Evolutionary conservation across 2,797 vertebrate species (phyloP), one percentile per base, ranked within the genome.

Genomic region (Chaunax sp.): DNA sequence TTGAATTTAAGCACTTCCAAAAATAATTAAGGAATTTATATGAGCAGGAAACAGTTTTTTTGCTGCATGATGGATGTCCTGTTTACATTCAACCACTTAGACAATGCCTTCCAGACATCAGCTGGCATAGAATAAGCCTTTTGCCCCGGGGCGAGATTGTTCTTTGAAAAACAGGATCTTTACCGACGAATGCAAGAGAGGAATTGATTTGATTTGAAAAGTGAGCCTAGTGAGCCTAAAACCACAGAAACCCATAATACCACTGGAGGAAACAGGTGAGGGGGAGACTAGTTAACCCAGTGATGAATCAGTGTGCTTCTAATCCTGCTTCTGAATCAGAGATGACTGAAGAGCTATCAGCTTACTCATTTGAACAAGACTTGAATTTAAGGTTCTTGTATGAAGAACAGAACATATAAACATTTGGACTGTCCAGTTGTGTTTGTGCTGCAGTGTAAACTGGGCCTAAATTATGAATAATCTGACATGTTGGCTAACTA

Each of bases 191-290:
- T 69, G 74, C 35, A 38, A 61, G 52, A 74, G 35, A 38, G 75
- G 78, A 68, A 80, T 87, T 54, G 75, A 79, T 83, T 83, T 79
- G 41, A 85, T 78, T 85, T 30, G 65, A 75, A 83, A 81, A 78
- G 71, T 18, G 23, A 82, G 78, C 55, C n/a, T n/a, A n/a, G n/a
- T 87, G 87, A 30, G 9, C 5, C 28, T n/a, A 78, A 89, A 94
- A 84, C 87, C 87, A 88, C 87, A 91, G 78, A 77, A 43, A 79
- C 85, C 87, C 75, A 71, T 60, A 51, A 76, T 69, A 69, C 83
- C 83, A 85, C 83, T 75, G 78, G 83, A 90, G 91, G 90, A 95
- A 93, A 90, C 86, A 93, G 92, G 87, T 90, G 88, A 89, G 83
- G 40, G 77, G 83, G 87, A 93, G 83, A 87, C 77, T 68, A 67